A percentile compares a stretch with the other conserved stretches of the same genome.
phyloP scores from a whole-genome alignment of 2,888 invertebrate species.

The Metellina segmentata region DNA sequence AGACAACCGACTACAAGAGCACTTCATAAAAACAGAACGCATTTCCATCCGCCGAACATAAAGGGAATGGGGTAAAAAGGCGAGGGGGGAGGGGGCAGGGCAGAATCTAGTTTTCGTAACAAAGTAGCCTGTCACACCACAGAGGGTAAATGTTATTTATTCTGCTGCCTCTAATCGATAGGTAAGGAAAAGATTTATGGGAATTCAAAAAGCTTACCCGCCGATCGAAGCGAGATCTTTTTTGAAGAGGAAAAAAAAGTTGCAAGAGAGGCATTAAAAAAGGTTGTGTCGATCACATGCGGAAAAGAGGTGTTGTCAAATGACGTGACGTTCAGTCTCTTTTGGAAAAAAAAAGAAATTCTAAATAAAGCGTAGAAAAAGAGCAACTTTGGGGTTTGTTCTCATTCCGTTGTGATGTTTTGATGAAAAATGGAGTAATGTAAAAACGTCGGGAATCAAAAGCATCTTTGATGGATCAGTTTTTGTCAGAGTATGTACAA shows the following conservation, averaged over 20 bases:
- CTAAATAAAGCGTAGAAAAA: background rate
- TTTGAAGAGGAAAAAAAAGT: constrained; percentile 1
- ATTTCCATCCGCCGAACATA: background rate
- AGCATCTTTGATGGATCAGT: constrained; percentile 26
- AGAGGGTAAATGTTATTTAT: constrained; percentile 63
- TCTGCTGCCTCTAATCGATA: constrained; percentile 51
- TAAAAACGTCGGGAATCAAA: background rate
- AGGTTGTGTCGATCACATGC: constrained; percentile 35
- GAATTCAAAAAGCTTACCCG: constrained; percentile 48
- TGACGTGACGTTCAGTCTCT: background rate
- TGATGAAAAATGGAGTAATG: background rate
- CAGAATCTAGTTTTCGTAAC: constrained; percentile 51
- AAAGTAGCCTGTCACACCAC: constrained; percentile 60
- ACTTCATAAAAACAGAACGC: constrained; percentile 2
- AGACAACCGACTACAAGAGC: constrained; percentile 11
- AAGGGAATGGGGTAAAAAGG: background rate
- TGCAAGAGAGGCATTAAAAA: constrained; percentile 19
- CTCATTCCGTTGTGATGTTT: background rate
- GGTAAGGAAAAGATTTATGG: constrained; percentile 61
- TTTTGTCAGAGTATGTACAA: background rate
- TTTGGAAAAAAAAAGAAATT: background rate
- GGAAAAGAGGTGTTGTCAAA: constrained; percentile 70
- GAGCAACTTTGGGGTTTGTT: background rate
- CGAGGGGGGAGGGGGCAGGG: background rate
- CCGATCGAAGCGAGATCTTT: constrained; percentile 7